Evolutionary conservation across 2,888 invertebrate genomes (phyloP), one percentile per base, ranked within the genome.

Genomic region (Pristionchus mayeri): DNA sequence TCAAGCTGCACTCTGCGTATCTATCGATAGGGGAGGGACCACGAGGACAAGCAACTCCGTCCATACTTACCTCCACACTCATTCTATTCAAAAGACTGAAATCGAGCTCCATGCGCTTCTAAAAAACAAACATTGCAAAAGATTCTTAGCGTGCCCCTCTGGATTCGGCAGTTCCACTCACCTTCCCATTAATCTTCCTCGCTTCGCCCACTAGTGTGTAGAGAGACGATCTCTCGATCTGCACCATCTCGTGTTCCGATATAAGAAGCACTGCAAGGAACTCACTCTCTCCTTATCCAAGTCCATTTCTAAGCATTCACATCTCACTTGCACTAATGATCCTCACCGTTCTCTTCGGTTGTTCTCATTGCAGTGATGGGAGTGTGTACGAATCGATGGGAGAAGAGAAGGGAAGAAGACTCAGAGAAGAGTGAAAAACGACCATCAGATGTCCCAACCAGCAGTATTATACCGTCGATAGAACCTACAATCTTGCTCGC

Each of bases 391-490:
- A 84, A 75, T 34, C 75, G 50, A 57, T 84, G 84, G 30, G 75
- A 34, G 75, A 75, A 84, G 52, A 84, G 84, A 18, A 84, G 75
- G 16, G 75, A 18, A 16, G 71, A 34, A 7, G 71, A 54, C 21
- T 84, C 84, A 18, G 84, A 71, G 50, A 71, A n/a, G 24, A 71
- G n/a, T 3, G 57, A 37, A 24, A 84, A 50, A 84, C 52, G 52
- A 18, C 84, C 84, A 71, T 84, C 84, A 0, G 84, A 84, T 3
- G 84, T 84, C 2, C 84, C 84, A 34, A 84, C 50, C 1, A 84
- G 34, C 1, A 60, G 34, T 7, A 84, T 57, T 27, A 75, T 57
- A 3, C 84, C 75, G 37, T 84, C 84, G 40, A 84, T 75, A 16
- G 71, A 75, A 54, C 84, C 84, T 84, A 9, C 7, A 24, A 60